These are phyloP conservation scores for Sisyra nigra DNA, from an alignment of 2,888 invertebrate genomes.

Conservation along the genomic window DNA sequence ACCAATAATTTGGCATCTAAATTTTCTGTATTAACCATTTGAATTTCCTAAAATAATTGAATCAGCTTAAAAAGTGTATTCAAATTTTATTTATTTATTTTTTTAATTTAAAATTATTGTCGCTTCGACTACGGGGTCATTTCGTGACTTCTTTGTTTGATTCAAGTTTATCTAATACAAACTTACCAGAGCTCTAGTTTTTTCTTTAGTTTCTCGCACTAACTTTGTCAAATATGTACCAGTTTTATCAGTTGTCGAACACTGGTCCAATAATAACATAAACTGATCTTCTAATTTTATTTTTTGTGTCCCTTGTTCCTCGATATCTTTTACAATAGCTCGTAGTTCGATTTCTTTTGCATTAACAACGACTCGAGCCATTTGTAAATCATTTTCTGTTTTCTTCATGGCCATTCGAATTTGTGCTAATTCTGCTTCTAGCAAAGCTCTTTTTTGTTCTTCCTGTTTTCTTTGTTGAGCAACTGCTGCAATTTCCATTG, in stretches of 20 bases:
- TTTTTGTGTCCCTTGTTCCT: conserved; percentile 36
- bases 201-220: conserved; percentile 28
- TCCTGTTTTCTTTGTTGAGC: conserved; percentile 33
- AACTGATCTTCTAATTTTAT: conserved; percentile 45
- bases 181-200: conserved; percentile 26
- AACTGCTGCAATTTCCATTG: conserved; percentile 34
- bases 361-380: conserved; percentile 24
- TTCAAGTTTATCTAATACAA: conserved; percentile 11
- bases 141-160: too few relatives aligned
- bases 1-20: conserved; percentile 36
- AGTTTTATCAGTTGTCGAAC: conserved; percentile 50
- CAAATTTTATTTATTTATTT: not conserved
- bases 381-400: conserved; percentile 42
- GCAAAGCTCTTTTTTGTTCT: conserved; percentile 29
- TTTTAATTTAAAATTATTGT: too few relatives aligned
- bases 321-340: conserved; percentile 25
- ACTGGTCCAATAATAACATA: conserved; percentile 44
- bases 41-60: conserved; percentile 31
- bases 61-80: too few relatives aligned
- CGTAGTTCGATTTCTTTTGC: conserved; percentile 17
- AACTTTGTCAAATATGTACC: conserved; percentile 31
- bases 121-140: too few relatives aligned
- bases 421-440: conserved; percentile 38
- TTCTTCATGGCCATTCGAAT: conserved; percentile 39
- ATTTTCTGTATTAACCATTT: conserved; percentile 36